Evolutionary conservation across 2,888 invertebrate genomes (phyloP), one percentile per base, ranked within the genome.

Genomic region (Drosophila picticornis): DNA sequence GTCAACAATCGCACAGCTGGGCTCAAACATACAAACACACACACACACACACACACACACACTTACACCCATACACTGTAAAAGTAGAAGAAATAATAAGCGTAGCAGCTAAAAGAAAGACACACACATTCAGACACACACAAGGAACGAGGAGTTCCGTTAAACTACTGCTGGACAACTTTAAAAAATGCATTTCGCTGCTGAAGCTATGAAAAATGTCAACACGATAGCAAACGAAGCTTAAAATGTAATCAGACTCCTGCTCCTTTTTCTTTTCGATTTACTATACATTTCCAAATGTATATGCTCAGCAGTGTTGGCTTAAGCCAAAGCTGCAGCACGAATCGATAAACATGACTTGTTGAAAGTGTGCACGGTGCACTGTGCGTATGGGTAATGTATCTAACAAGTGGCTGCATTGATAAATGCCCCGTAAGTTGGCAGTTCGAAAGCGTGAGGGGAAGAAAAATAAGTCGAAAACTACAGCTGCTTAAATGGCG

Each of bases 1-100:
- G 84, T 84, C 88, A 84, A 88, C 84, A 84, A 84, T 88, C 76
- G 88, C 88, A 85, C 85, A 84, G 84, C 85, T 85, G 88, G 88
- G 60, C 74, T 84, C 68, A 25, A 25, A 25, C 16, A 46, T 5
- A 40, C 16, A 71, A 67, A 85, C 70, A 71, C 74, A 70, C 69
- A 68, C 40, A 68, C 67, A 61, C 52, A 53, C 59, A 67, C 40
- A 66, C 66, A 68, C 40, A 66, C 65, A 64, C 34, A 53, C 59
- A 56, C 27, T 25, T 46, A 66, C 66, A 68, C 40, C 64, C 65
- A 64, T 34, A 53, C 59, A 56, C 27, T 25, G 57, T 32, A 51
- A 43, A 77, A 77, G 77, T 67, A 76, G 70, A 80, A 77, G 77
- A 68, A 83, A 83, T 80, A 74, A 71, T 61, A 77, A 74, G 66